phyloP scores from a whole-genome alignment of 2,797 vertebrate genomes.

The Netta rufina region DNA sequence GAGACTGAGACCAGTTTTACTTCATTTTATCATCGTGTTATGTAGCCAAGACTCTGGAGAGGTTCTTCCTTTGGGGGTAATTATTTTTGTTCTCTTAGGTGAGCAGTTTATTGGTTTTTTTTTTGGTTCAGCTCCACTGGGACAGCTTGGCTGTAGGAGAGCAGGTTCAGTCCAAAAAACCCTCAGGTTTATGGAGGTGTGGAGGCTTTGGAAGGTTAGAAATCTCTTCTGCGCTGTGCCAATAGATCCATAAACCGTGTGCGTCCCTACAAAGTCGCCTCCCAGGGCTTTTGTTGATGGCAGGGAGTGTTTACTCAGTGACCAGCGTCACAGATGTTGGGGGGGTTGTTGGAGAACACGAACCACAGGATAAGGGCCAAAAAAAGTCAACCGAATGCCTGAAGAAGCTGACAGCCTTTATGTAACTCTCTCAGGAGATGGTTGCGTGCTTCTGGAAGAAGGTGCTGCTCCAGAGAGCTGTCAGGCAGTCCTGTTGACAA shows the following conservation, averaged over 20 bases:
- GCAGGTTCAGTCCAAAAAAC: neutral
- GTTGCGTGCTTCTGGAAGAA: neutral
- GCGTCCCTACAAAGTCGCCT: neutral
- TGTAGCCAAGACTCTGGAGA: slow-evolving; percentile 13
- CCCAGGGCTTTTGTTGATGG: neutral
- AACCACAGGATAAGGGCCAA: neutral
- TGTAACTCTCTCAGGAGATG: rapidly evolving
- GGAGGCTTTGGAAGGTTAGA: neutral
- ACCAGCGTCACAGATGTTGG: neutral
- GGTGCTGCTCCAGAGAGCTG: neutral
- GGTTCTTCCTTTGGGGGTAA: neutral
- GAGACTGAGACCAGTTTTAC: neutral
- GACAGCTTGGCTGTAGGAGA: neutral
- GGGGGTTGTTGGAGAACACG: neutral
- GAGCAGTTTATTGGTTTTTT: slow-evolving; percentile 14
- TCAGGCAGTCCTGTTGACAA: neutral
- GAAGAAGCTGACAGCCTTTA: neutral
- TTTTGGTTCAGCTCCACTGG: neutral
- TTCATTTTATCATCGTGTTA: slow-evolving; percentile 32
- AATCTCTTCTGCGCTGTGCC: neutral
- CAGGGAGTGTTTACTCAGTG: neutral
- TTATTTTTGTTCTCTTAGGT: neutral
- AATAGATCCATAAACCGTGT: rapidly evolving
- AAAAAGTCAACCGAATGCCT: neutral
- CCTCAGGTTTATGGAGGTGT: neutral